phyloP scores from a whole-genome alignment of 2,888 invertebrate genomes.

The Caradrina kadenii region DNA sequence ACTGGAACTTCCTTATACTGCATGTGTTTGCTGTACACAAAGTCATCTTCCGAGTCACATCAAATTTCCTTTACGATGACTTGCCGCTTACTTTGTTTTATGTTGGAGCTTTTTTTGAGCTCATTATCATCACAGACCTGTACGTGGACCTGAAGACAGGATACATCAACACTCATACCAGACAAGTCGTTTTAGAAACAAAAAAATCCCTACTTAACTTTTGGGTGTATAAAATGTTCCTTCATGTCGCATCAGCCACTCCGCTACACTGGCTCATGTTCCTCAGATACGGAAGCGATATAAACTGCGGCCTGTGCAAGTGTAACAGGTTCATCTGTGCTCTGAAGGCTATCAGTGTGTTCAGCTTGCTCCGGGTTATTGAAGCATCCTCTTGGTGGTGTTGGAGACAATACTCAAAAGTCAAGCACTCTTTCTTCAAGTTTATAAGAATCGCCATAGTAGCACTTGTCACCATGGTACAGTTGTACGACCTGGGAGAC shows the following conservation, averaged over 20 bases:
- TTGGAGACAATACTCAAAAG: constrained; percentile 38
- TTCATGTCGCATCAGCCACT: constrained; percentile 62
- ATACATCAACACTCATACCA: constrained; percentile 13
- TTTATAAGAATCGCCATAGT: constrained; percentile 64
- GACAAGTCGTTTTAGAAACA: constrained; percentile 58
- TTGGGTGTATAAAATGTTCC: constrained; percentile 65
- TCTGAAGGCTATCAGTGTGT: constrained; percentile 52
- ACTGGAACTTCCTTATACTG: constrained; percentile 36
- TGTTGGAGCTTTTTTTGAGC: constrained; percentile 23
- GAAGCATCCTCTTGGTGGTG: constrained; percentile 61
- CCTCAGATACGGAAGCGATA: constrained; percentile 51
- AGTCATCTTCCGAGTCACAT: constrained; percentile 24
- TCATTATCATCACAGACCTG: constrained; percentile 22
- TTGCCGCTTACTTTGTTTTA: constrained; percentile 9
- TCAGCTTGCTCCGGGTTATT: constrained; percentile 60
- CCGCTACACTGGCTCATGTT: constrained; percentile 61
- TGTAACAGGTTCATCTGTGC: constrained; percentile 20
- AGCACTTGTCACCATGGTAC: constrained; percentile 61
- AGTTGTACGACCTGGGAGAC: constrained; percentile 60
- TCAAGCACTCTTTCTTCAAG: constrained; percentile 46
- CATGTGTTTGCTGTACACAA: constrained; percentile 26
- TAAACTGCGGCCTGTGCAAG: constrained; percentile 33
- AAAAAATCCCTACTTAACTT: constrained; percentile 58
- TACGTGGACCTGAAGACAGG: constrained; percentile 34
- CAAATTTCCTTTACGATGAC: constrained; percentile 26